Percentiles rank a stretch among this genome's conserved stretches.
Evolutionary conservation across 2,113 vertebrate species (phyloP).

Genomic region (Corvus cornix): DNA sequence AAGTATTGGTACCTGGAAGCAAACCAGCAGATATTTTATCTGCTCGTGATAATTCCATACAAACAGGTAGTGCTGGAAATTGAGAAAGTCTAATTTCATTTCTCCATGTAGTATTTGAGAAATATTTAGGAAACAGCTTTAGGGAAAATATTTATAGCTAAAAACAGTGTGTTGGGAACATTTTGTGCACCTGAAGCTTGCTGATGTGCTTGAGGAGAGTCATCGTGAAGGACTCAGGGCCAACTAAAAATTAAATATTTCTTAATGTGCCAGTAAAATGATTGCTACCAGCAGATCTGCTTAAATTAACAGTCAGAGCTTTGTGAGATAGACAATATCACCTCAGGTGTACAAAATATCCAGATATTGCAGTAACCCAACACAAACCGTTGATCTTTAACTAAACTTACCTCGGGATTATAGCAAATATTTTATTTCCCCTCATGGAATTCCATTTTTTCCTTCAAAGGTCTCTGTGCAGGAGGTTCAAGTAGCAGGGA

Average conservation of each 20-base stretch:
- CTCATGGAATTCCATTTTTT: background rate
- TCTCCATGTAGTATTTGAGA: background rate
- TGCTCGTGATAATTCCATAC: background rate
- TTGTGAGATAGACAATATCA: background rate
- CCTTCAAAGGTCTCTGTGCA: background rate
- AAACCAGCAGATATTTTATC: background rate
- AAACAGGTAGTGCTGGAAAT: background rate
- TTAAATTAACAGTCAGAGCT: background rate
- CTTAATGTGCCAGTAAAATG: background rate
- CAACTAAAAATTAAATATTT: background rate
- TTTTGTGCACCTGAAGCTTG: background rate
- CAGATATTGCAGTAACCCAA: background rate
- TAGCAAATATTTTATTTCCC: background rate
- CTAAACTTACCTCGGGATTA: background rate
- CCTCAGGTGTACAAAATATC: background rate
- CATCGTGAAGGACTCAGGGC: background rate
- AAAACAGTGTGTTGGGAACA: background rate
- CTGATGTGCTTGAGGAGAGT: background rate
- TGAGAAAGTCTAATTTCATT: background rate
- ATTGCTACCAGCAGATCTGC: background rate
- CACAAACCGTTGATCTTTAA: background rate
- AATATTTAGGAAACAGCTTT: background rate
- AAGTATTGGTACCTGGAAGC: background rate
- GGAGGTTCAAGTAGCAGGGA: background rate
- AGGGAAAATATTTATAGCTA: background rate